Evolutionary conservation across 2,113 vertebrate species (phyloP).

Genomic region (Neogobius melanostomus): DNA sequence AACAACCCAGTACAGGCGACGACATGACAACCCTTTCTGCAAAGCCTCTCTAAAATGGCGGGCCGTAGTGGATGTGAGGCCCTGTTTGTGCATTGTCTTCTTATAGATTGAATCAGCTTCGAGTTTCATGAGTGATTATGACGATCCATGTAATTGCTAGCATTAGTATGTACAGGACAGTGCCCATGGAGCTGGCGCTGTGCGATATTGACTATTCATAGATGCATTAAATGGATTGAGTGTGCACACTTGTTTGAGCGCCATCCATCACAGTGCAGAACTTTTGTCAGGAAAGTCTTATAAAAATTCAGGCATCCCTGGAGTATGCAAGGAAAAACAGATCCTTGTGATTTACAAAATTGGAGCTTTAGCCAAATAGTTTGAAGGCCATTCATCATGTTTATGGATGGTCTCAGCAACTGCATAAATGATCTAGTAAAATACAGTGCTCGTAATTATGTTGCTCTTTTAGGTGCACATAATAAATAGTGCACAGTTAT

Average conservation of each 20-base stretch:
- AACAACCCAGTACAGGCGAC: no score
- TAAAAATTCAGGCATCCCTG: background rate
- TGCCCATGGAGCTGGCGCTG: background rate
- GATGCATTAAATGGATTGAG: conserved; percentile 3
- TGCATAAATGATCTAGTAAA: conserved; percentile 7
- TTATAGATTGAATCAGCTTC: background rate
- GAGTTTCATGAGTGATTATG: background rate
- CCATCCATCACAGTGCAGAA: conserved; percentile 33
- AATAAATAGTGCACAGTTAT: background rate
- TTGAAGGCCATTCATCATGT: conserved; percentile 7
- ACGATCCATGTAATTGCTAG: conserved; percentile 31
- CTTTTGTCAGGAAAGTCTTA: conserved; percentile 26
- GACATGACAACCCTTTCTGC: no score
- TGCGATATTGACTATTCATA: conserved; percentile 37
- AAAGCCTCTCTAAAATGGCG: no score
- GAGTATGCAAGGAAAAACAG: background rate
- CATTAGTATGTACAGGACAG: conserved; percentile 31
- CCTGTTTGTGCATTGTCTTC: no score
- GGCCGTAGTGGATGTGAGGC: no score
- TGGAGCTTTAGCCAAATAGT: background rate
- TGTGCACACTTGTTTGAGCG: conserved; percentile 21
- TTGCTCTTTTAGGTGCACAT: background rate
- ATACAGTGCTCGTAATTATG: background rate
- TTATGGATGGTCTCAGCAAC: background rate
- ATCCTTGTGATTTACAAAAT: background rate